These are phyloP conservation scores for Aegotheles bennettii DNA, from an alignment of 2,113 vertebrate species.

Conservation along the genomic window DNA sequence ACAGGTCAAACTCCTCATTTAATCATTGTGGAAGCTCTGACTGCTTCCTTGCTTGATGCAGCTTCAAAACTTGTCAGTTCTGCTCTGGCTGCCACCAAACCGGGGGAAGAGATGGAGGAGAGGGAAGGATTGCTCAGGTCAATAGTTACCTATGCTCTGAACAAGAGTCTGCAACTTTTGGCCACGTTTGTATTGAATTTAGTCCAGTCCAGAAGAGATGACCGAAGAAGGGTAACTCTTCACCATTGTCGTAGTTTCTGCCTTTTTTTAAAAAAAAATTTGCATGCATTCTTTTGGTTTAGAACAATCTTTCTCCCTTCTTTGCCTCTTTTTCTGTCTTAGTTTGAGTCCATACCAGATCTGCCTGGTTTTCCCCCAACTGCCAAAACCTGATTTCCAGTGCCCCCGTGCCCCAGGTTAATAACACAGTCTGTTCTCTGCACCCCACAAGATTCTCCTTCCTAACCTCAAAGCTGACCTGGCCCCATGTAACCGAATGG, in stretches of 20 bases:
- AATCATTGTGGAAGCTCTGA: not conserved
- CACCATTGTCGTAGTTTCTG: not conserved
- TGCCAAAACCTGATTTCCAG: not conserved
- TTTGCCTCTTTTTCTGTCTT: not conserved
- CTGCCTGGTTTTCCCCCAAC: not conserved
- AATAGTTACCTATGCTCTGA: not conserved
- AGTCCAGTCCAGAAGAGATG: not conserved
- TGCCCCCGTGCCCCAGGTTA: not conserved
- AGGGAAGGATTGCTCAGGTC: not conserved
- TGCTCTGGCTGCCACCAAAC: not conserved
- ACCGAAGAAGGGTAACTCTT: not conserved
- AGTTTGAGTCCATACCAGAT: not conserved
- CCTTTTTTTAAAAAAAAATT: too few species aligned
- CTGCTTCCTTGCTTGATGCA: not conserved
- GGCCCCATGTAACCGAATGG: rapidly evolving
- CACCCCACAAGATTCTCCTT: not conserved
- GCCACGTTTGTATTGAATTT: not conserved
- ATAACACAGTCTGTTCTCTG: not conserved
- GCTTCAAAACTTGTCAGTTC: not conserved
- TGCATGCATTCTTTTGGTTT: not conserved
- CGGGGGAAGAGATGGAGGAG: not conserved
- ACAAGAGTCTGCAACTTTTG: not conserved
- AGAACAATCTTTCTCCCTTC: not conserved
- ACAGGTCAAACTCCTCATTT: not conserved
- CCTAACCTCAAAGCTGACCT: not conserved